Evolutionary conservation across 1,140 invertebrate species (phyloP).

Genomic region (Bombus turneri): DNA sequence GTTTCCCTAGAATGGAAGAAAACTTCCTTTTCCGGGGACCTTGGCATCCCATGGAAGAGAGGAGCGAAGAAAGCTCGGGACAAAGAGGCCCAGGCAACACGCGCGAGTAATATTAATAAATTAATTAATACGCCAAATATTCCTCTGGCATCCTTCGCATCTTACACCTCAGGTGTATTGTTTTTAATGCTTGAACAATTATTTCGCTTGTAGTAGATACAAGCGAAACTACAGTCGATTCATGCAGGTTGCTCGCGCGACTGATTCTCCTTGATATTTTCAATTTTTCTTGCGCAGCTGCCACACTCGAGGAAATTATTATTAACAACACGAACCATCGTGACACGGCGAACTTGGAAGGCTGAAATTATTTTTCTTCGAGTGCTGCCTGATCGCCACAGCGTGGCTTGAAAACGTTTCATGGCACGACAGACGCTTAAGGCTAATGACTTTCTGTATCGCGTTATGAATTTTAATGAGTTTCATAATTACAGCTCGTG

Average conservation of each 20-base stretch:
- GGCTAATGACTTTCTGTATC: constrained; percentile 75
- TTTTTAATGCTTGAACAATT: no score
- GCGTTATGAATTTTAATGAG: constrained; percentile 77
- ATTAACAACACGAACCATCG: neutral
- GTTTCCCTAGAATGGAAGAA: no score
- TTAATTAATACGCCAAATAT: no score
- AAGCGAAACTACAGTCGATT: neutral
- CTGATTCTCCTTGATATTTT: neutral
- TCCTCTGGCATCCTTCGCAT: no score
- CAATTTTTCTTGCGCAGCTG: no score
- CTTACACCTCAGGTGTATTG: no score
- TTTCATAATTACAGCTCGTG: constrained; percentile 75
- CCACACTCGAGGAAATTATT: neutral
- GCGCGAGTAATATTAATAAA: no score
- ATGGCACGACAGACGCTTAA: constrained; percentile 26
- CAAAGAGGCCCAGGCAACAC: no score
- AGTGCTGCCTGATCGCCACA: neutral
- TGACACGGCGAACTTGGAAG: neutral
- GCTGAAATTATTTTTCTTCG: constrained; percentile 37
- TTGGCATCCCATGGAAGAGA: no score
- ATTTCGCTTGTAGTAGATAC: no score
- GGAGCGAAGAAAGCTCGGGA: no score
- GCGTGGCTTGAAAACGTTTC: constrained; percentile 22
- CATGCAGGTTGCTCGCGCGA: neutral
- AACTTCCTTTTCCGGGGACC: no score